A percentile compares a stretch with the other conserved stretches of the same genome.
Conservation (phyloP, 2,113 vertebrate species). For the Tautogolabrus adspersus region DNA sequence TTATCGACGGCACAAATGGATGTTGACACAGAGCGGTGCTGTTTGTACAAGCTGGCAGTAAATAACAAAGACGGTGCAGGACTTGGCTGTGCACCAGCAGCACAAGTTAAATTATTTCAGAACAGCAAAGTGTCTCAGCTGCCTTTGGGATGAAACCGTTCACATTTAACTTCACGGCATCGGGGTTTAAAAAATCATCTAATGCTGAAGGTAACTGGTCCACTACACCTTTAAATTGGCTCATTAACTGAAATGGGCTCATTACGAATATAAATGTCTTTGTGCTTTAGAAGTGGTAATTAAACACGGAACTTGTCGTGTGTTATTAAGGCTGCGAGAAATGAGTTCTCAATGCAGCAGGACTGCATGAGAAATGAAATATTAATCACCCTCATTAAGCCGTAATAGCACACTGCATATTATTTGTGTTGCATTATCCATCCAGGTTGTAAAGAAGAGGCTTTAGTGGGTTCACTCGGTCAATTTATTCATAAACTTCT, state of each 20-base stretch:
- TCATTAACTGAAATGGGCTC: slow-evolving; percentile 8
- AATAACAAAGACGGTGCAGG: slow-evolving; percentile 3
- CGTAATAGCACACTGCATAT: neutral
- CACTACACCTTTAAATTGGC: neutral
- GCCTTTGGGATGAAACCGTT: neutral
- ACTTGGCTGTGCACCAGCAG: neutral
- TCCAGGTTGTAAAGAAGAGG: neutral
- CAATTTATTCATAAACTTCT: neutral
- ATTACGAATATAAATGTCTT: neutral
- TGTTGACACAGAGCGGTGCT: slow-evolving; percentile 5
- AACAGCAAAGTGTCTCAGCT: slow-evolving; percentile 1
- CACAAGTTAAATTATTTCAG: slow-evolving; percentile 8
- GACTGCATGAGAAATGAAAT: neutral
- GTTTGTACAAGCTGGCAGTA: neutral
- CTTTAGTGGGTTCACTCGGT: neutral
- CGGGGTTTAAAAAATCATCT: neutral
- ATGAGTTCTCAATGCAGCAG: neutral
- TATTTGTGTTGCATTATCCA: slow-evolving; percentile 1
- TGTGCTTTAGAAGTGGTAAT: neutral
- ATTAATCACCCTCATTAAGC: neutral
- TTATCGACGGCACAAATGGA: neutral
- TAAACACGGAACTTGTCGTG: neutral
- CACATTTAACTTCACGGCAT: neutral
- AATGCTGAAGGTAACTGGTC: neutral
- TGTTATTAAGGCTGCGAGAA: neutral